Conservation (phyloP, 1,140 invertebrate genomes). For the Aradophagus sp. region DNA sequence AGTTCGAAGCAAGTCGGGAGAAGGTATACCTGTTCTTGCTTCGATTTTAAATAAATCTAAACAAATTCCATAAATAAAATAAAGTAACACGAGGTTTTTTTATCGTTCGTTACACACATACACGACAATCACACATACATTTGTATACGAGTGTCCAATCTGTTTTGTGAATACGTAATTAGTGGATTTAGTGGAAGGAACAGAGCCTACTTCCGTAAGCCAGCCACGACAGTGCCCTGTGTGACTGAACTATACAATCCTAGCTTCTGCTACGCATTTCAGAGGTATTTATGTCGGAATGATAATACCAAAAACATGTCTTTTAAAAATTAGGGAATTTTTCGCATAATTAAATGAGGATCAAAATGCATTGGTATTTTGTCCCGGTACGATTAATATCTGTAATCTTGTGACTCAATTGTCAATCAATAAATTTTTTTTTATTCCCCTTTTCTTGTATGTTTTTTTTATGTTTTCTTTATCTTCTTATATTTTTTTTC, state of each 20-base stretch:
- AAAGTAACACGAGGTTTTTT: conserved; percentile 6
- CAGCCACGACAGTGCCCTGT: conserved; percentile 74
- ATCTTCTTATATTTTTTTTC: neutral
- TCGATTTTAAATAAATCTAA: conserved; percentile 59
- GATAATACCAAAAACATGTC: conserved; percentile 72
- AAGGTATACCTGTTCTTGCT: conserved; percentile 75
- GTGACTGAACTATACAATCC: conserved; percentile 75
- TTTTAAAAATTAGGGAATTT: conserved; percentile 60
- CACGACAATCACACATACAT: conserved; percentile 24
- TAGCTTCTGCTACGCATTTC: conserved; percentile 75
- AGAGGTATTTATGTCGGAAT: conserved; percentile 76
- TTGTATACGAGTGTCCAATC: conserved; percentile 68
- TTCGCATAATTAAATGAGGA: conserved; percentile 19
- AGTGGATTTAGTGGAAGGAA: conserved; percentile 73
- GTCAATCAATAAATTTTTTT: neutral
- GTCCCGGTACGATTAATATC: conserved; percentile 57
- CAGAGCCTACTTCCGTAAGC: conserved; percentile 74
- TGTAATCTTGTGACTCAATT: conserved; percentile 58
- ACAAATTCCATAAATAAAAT: too few species aligned
- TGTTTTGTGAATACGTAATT: conserved; percentile 69
- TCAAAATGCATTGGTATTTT: conserved; percentile 38
- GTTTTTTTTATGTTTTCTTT: neutral
- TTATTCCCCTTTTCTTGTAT: conserved; percentile 1
- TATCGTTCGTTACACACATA: neutral
- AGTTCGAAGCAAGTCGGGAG: conserved; percentile 70